Percentiles rank a stretch among this genome's conserved stretches.
Conservation (phyloP, 2,888 invertebrate genomes). For the Nephrotoma guestfalica region DNA sequence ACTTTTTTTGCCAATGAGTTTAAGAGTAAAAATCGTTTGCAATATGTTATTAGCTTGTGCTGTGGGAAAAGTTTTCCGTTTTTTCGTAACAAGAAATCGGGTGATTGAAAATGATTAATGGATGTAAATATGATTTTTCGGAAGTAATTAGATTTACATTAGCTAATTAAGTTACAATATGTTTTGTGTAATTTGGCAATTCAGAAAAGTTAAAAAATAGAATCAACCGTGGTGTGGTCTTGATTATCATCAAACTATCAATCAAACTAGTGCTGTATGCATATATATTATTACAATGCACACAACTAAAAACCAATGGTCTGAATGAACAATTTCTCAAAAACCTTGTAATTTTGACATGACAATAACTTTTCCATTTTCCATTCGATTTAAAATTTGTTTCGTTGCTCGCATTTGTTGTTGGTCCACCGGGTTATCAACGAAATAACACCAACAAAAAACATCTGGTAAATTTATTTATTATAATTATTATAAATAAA, state of each 20-base stretch:
- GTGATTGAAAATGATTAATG: background rate
- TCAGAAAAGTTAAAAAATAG: background rate
- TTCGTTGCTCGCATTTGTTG: background rate
- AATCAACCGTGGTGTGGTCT: background rate
- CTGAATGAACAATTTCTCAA: background rate
- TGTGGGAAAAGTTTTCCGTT: background rate
- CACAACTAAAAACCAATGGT: background rate
- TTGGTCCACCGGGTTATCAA: background rate
- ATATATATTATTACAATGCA: background rate
- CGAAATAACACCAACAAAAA: background rate
- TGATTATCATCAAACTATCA: background rate
- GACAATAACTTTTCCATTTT: background rate
- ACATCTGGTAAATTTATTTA: background rate
- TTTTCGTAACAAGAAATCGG: background rate
- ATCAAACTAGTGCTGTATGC: background rate
- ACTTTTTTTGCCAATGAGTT: background rate
- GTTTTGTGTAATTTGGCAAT: background rate
- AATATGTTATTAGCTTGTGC: background rate
- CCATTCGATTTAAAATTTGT: background rate
- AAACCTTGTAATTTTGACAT: background rate
- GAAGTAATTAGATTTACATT: background rate
- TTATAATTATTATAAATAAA: background rate
- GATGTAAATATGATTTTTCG: background rate
- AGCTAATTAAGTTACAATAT: background rate
- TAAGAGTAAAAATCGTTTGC: background rate